These are phyloP conservation scores for Asteroscopus sphinx DNA, from an alignment of 2,888 invertebrate species.

Conservation along the genomic window DNA sequence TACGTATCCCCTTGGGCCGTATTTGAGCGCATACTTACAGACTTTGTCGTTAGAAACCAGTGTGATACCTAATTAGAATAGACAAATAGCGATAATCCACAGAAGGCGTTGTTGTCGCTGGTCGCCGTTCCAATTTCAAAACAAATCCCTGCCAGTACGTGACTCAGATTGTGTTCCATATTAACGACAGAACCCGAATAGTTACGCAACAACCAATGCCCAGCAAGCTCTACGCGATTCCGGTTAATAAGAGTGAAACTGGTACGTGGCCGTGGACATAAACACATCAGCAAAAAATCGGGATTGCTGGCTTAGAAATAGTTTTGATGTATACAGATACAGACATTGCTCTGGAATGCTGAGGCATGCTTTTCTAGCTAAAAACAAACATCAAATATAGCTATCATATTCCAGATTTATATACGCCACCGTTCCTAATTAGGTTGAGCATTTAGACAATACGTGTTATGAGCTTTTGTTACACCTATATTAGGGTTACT, in stretches of 20 bases:
- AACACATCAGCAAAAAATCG: constrained; percentile 55
- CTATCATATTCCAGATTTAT: constrained; percentile 42
- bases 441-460: constrained; percentile 43
- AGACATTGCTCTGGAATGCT: constrained; percentile 16
- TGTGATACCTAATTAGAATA: constrained; percentile 77
- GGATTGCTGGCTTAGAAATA: constrained; percentile 58
- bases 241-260: constrained; percentile 82
- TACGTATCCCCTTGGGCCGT: background rate
- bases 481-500: constrained; percentile 41
- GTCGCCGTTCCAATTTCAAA: constrained; percentile 87
- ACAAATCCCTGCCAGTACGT: constrained; percentile 87
- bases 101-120: constrained; percentile 83
- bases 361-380: constrained; percentile 25
- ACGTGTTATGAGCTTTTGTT: constrained; percentile 53
- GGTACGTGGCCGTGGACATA: constrained; percentile 66
- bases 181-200: constrained; percentile 80
- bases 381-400: constrained; percentile 25
- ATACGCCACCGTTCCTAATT: constrained; percentile 38
- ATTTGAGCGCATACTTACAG: constrained; percentile 13
- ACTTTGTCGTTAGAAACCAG: constrained; percentile 34
- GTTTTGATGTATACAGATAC: constrained; percentile 44
- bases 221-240: constrained; percentile 66
- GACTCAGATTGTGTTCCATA: constrained; percentile 86
- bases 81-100: constrained; percentile 83
- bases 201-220: constrained; percentile 62